Evolutionary conservation across 2,113 vertebrate genomes (phyloP).

Genomic region (Zapus hudsonius): DNA sequence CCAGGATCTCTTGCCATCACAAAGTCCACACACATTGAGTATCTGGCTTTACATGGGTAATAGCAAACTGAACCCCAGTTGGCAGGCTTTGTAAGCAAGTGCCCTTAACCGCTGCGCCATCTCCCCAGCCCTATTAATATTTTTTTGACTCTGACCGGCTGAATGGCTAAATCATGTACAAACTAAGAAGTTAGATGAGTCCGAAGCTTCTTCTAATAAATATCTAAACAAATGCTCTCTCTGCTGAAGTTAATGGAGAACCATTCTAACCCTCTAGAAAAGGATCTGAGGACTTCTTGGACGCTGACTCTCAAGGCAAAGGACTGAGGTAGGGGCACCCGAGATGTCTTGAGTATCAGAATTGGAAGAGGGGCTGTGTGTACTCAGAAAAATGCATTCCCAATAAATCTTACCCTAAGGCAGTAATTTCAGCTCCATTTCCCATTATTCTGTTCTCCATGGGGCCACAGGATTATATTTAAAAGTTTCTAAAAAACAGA

Average conservation of each 20-base stretch:
- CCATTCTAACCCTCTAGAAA: not conserved
- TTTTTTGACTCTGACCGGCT: not conserved
- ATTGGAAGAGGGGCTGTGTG: too few relatives aligned
- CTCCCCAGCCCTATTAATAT: not conserved
- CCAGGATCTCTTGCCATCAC: too few relatives aligned
- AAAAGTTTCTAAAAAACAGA: not conserved
- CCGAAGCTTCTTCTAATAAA: not conserved
- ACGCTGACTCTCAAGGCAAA: not conserved
- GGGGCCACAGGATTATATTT: not conserved
- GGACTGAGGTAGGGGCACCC: too few relatives aligned
- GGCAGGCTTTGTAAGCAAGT: too few relatives aligned
- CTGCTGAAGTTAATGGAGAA: not conserved
- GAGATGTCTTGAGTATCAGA: not conserved
- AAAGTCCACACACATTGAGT: too few relatives aligned
- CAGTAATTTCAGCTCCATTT: not conserved
- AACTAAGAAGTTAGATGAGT: not conserved
- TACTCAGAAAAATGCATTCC: not conserved
- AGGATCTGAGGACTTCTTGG: not conserved
- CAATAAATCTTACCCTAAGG: not conserved
- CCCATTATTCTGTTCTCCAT: not conserved
- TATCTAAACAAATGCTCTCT: conserved; percentile 1
- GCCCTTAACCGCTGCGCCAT: too few relatives aligned
- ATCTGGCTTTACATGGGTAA: too few relatives aligned
- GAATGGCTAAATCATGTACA: not conserved
- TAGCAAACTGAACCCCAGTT: too few relatives aligned